These are phyloP conservation scores for Mycteria americana DNA, from an alignment of 2,797 vertebrate species.

Conservation along the genomic window DNA sequence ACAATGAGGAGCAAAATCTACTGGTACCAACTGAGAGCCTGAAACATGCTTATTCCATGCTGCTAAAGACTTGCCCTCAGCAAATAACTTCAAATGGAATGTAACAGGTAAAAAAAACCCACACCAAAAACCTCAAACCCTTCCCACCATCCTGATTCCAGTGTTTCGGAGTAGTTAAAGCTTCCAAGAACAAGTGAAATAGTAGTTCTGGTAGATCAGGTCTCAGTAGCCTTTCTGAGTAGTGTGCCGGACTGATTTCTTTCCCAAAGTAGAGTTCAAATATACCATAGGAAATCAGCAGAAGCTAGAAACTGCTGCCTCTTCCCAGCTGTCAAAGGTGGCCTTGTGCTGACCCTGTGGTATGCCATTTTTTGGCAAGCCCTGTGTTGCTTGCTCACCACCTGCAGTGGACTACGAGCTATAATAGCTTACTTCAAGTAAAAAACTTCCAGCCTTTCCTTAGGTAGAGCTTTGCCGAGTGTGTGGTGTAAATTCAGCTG, in stretches of 20 bases:
- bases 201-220: not conserved
- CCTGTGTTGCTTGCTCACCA: not conserved
- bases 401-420: not conserved
- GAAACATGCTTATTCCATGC: not conserved
- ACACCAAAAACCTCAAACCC: not conserved
- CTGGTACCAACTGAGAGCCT: not conserved
- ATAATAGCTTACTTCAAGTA: not conserved
- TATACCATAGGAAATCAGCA: not conserved
- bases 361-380: not conserved
- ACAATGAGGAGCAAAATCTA: not conserved
- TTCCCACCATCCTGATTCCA: not conserved
- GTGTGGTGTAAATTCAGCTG: not conserved
- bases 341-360: not conserved
- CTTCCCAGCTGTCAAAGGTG: conserved; percentile 6
- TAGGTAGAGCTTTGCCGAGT: not conserved
- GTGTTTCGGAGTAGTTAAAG: not conserved
- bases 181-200: not conserved
- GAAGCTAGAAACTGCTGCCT: not conserved
- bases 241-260: not conserved
- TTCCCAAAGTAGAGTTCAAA: not conserved
- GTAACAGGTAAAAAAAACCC: not conserved
- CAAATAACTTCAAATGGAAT: not conserved
- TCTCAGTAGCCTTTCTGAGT: not conserved
- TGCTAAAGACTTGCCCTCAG: not conserved
- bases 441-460: not conserved